Percentiles rank a stretch among this genome's conserved stretches.
These are phyloP conservation scores for Lasioglossum lativentre DNA, from an alignment of 2,888 invertebrate genomes.

Conservation along the genomic window DNA sequence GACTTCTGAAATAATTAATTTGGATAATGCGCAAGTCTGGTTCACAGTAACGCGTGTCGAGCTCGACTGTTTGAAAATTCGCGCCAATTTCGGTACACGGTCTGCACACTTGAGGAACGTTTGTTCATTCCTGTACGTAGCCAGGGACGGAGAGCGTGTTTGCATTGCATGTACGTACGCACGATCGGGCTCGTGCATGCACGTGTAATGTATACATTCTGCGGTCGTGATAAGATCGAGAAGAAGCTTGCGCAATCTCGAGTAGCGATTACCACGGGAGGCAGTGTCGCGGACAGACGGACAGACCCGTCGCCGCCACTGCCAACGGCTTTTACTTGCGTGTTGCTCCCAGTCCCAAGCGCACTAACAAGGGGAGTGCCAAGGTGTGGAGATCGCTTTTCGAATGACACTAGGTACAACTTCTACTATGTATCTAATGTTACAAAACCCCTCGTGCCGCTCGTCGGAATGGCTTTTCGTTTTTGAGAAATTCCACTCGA, in stretches of 20 bases:
- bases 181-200: constrained; percentile 7
- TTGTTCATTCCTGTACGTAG: constrained; percentile 21
- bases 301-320: constrained; percentile 63
- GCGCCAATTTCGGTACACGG: neutral
- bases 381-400: constrained; percentile 8
- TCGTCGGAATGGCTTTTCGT: neutral
- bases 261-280: constrained; percentile 69
- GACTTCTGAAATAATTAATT: neutral
- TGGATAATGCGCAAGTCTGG: neutral
- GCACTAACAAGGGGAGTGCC: constrained; percentile 12
- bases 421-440: neutral
- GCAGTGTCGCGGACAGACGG: constrained; percentile 53
- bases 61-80: neutral
- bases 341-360: constrained; percentile 3
- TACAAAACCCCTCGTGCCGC: neutral
- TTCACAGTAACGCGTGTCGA: neutral
- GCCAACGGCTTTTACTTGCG: constrained; percentile 31
- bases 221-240: constrained; percentile 70
- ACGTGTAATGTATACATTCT: constrained; percentile 47
- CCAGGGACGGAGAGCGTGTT: neutral
- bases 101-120: constrained; percentile 14
- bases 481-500: neutral
- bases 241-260: constrained; percentile 73
- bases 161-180: constrained; percentile 16
- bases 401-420: neutral